These are phyloP conservation scores for Drosophila fulvimacula DNA, from an alignment of 2,888 invertebrate genomes.

Conservation along the genomic window DNA sequence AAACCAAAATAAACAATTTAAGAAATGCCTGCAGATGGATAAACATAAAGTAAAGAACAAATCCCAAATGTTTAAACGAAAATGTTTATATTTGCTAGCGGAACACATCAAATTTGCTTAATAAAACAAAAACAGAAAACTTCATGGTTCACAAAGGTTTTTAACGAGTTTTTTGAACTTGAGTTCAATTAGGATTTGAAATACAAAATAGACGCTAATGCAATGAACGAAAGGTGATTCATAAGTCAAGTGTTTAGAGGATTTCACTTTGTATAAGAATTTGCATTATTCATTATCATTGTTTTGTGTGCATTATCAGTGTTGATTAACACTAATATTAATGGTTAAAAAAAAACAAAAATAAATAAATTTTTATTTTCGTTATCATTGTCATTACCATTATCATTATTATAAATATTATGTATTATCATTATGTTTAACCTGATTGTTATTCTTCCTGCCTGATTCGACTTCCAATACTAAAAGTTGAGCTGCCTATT, in stretches of 20 bases:
- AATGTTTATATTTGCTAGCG: conserved; percentile 9
- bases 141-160: not conserved
- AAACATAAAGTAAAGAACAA: not conserved
- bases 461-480: too few species aligned
- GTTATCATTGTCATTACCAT: not conserved
- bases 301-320: not conserved
- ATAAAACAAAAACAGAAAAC: conserved; percentile 7
- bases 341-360: not conserved
- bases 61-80: conserved; percentile 4
- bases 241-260: conserved; percentile 1
- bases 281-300: not conserved
- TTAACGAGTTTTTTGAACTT: conserved; percentile 23
- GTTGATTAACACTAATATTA: not conserved
- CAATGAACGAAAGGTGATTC: conserved; percentile 5
- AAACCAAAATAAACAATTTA: not conserved
- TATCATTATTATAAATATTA: not conserved
- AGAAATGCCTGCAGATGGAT: conserved; percentile 6
- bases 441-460: not conserved
- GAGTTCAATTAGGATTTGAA: conserved; percentile 15
- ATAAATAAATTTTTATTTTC: not conserved
- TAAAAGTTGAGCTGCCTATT: not conserved
- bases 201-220: not conserved
- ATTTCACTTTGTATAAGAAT: conserved; percentile 3
- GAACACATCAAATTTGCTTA: not conserved
- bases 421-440: not conserved